Conservation (phyloP, 2,888 invertebrate genomes). For the Drosophila paranaensis region DNA sequence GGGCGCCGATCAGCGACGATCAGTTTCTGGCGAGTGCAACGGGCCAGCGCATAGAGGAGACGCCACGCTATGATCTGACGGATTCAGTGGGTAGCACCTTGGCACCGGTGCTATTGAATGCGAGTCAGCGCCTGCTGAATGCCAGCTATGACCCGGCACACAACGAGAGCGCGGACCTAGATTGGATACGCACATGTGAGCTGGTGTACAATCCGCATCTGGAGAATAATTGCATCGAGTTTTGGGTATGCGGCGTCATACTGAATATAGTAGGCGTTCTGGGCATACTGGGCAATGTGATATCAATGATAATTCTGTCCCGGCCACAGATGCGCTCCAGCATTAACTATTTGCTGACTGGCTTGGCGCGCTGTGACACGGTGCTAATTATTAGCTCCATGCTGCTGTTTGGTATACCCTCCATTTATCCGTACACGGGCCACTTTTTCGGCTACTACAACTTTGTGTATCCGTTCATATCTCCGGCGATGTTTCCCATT, state of each 20-base stretch:
- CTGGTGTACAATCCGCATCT: constrained; percentile 76
- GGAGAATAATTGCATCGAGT: constrained; percentile 88
- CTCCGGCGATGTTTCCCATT: constrained; percentile 92
- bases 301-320: constrained; percentile 95
- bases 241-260: constrained; percentile 92
- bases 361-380: constrained; percentile 97
- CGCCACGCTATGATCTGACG: constrained; percentile 56
- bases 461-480: constrained; percentile 92
- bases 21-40: constrained; percentile 75
- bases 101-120: constrained; percentile 29
- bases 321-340: constrained; percentile 98
- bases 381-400: constrained; percentile 94
- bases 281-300: constrained; percentile 95
- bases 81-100: constrained; percentile 42
- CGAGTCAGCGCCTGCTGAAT: constrained; percentile 23
- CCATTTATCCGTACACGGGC: constrained; percentile 93
- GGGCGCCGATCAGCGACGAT: constrained; percentile 63
- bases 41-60: constrained; percentile 38
- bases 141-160: constrained; percentile 4
- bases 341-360: constrained; percentile 96
- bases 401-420: constrained; percentile 94
- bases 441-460: constrained; percentile 91
- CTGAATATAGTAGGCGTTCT: constrained; percentile 92
- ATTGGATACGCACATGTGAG: constrained; percentile 69
- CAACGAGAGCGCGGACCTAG: constrained; percentile 27